phyloP scores from a whole-genome alignment of 2,888 invertebrate species.

The Volucella zonaria region DNA sequence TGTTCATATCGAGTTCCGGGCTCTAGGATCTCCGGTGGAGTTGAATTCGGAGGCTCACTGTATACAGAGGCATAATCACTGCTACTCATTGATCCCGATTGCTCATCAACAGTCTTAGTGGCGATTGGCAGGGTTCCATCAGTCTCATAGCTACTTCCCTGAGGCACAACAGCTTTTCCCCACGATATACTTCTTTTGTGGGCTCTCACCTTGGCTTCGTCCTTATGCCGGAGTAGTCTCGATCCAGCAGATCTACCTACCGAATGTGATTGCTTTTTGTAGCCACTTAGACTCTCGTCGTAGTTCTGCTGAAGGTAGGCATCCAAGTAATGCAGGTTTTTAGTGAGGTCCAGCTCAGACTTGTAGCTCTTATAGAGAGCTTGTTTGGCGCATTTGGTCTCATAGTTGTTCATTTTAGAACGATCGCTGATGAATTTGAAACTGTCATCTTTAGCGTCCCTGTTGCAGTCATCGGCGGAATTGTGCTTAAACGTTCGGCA shows the following conservation, averaged over 20 bases:
- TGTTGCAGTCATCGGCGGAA: slow-evolving; percentile 76
- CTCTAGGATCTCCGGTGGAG: slow-evolving; percentile 24
- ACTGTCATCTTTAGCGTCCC: slow-evolving; percentile 80
- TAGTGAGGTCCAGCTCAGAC: slow-evolving; percentile 82
- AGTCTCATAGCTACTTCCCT: slow-evolving; percentile 78
- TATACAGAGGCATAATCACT: slow-evolving; percentile 82
- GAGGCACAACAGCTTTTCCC: slow-evolving; percentile 75
- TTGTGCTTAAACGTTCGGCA: slow-evolving; percentile 79
- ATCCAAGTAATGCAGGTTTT: slow-evolving; percentile 81
- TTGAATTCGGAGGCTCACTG: slow-evolving; percentile 76
- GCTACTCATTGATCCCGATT: slow-evolving; percentile 82
- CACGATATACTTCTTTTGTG: slow-evolving; percentile 80
- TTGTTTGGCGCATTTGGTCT: slow-evolving; percentile 78
- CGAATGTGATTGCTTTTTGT: slow-evolving; percentile 79
- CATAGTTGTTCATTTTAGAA: slow-evolving; percentile 80
- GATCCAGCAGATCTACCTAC: slow-evolving; percentile 78
- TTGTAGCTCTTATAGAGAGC: slow-evolving; percentile 82
- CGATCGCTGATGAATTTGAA: slow-evolving; percentile 81
- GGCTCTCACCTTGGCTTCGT: slow-evolving; percentile 35
- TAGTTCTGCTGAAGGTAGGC: slow-evolving; percentile 82
- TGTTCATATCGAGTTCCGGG: slow-evolving; percentile 78
- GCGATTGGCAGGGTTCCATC: slow-evolving; percentile 77
- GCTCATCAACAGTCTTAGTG: slow-evolving; percentile 74
- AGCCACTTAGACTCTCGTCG: slow-evolving; percentile 78
- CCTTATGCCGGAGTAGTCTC: slow-evolving; percentile 72